Percentiles rank a stretch among this genome's conserved stretches.
These are phyloP conservation scores for Acinonyx jubatus DNA, from an alignment of 2,113 vertebrate species.

Conservation along the genomic window DNA sequence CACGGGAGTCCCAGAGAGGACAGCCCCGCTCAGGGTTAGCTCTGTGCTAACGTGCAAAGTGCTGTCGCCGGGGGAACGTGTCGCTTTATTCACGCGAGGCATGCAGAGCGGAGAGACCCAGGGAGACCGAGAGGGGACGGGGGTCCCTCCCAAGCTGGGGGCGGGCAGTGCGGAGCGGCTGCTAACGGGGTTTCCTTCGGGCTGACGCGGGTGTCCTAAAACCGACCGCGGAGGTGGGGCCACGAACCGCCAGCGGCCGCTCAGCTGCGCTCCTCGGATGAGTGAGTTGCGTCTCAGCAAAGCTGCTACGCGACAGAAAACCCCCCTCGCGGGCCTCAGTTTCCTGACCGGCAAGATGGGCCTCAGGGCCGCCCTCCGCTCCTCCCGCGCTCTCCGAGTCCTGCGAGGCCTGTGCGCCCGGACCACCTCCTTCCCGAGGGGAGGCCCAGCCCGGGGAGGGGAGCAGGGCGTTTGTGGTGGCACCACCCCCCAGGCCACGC, in stretches of 20 bases:
- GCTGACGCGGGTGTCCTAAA: too few relatives aligned
- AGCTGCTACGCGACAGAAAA: background rate
- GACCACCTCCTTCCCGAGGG: background rate
- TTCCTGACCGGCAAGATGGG: background rate
- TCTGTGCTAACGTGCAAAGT: too few relatives aligned
- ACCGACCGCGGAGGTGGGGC: too few relatives aligned
- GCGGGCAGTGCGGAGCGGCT: fast-evolving
- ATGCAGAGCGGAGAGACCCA: background rate
- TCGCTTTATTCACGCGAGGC: fast-evolving
- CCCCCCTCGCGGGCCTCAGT: background rate
- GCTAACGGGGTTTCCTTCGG: background rate
- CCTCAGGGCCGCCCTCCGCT: fast-evolving
- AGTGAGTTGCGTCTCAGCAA: fast-evolving
- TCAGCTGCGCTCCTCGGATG: fast-evolving
- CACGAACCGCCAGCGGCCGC: fast-evolving
- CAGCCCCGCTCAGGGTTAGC: background rate
- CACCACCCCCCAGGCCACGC: background rate
- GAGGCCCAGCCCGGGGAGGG: fast-evolving
- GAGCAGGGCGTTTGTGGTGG: fast-evolving
- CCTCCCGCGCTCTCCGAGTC: fast-evolving
- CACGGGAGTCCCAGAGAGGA: background rate
- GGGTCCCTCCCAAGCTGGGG: background rate
- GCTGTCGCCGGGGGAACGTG: too few relatives aligned
- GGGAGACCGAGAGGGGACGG: background rate
- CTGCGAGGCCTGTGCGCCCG: fast-evolving